Evolutionary conservation across 2,797 vertebrate genomes (phyloP), one percentile per base, ranked within the genome.

Genomic region (Scarus forsteni): DNA sequence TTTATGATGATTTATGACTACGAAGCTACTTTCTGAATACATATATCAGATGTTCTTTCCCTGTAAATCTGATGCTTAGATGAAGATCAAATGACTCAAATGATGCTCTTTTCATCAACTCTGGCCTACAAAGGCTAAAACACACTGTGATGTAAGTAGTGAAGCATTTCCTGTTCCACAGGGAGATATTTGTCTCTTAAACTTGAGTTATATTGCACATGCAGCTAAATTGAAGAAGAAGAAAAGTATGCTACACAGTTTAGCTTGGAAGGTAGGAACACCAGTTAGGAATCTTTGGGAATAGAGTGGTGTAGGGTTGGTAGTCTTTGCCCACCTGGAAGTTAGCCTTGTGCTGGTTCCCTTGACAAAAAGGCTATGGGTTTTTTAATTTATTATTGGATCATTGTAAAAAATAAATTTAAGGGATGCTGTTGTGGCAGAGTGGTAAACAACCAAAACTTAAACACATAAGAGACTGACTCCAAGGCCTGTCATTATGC

Each of bases 181-280:
- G 3, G 15, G 58, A 60, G 39, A 75, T 43, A 49, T 78, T 76
- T 54, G 39, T 73, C 69, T 63, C n/a, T 54, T 72, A 73, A 76
- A 65, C 68, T 59, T 42, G 59, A 61, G 70, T 81, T 81, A 60
- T 73, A 70, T 82, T 79, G 70, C 75, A 86, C 87, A 84, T 84
- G 72, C 57, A 45, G 48, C 54, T 40, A 61, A 50, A 81, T 68
- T 49, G 79, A 77, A 74, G 84, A 84, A 78, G 71, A 71, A 55
- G 75, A 46, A 55, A 66, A 73, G 27, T 4, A 2, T 27, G 27
- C 2, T 27, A 27, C 27, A 27, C 27, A 27, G 27, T 27, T 2
- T 27, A 27, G 27, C 27, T 27, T 27, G 27, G 2, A 27, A 27
- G 27, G 4, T 2, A 27, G 2, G 27, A 4, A 27, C 27, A 27